These are phyloP conservation scores for Abrostola triplasia DNA, from an alignment of 2,888 invertebrate species.

Conservation along the genomic window DNA sequence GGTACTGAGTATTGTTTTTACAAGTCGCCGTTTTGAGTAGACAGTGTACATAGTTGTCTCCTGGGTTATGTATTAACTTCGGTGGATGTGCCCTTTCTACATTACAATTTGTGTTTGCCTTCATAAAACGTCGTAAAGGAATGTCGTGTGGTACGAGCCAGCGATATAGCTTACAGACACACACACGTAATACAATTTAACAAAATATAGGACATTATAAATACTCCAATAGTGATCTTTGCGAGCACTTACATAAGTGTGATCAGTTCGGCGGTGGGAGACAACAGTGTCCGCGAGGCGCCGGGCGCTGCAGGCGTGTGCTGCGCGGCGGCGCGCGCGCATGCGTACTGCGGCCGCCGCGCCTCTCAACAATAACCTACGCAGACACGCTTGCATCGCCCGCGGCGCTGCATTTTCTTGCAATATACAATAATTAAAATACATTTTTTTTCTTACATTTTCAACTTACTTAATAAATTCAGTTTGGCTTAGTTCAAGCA, in stretches of 20 bases:
- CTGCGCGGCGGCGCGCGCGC: background rate
- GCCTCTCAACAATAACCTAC: constrained; percentile 9
- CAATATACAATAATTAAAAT: constrained; percentile 88
- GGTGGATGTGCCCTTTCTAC: constrained; percentile 39
- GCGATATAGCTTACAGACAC: constrained; percentile 78
- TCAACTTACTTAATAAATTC: constrained; percentile 89
- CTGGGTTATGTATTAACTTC: constrained; percentile 20
- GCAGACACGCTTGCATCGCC: constrained; percentile 47
- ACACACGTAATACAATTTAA: constrained; percentile 84
- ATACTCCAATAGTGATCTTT: constrained; percentile 82
- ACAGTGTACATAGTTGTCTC: constrained; percentile 46
- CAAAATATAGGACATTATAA: constrained; percentile 86
- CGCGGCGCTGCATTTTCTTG: constrained; percentile 68
- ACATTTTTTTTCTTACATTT: constrained; percentile 86
- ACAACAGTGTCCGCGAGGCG: constrained; percentile 79
- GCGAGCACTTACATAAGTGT: constrained; percentile 80
- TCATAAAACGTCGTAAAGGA: constrained; percentile 52
- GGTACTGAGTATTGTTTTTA: constrained; percentile 26
- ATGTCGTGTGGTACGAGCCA: constrained; percentile 73
- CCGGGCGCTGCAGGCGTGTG: constrained; percentile 32
- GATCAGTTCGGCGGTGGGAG: constrained; percentile 78
- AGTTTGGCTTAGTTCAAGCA: constrained; percentile 89
- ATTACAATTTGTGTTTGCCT: constrained; percentile 49
- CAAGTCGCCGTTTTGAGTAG: constrained; percentile 35
- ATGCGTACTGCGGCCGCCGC: constrained; percentile 6